Evolutionary conservation across 2,113 vertebrate genomes (phyloP).

Genomic region (Oreamnos americanus): DNA sequence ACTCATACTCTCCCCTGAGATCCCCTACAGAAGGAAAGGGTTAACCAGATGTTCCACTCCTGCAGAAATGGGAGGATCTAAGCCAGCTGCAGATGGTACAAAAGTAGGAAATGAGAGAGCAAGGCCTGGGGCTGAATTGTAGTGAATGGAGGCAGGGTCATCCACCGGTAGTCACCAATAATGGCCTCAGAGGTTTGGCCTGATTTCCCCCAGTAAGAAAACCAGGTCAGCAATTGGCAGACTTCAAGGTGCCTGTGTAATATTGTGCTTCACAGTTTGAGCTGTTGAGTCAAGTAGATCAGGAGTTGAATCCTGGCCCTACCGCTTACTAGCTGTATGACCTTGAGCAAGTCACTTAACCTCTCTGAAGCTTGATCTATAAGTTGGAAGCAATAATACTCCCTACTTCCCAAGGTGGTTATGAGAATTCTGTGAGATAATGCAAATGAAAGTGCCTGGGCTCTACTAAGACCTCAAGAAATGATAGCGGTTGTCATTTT

Average conservation of each 20-base stretch:
- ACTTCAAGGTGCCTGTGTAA: not conserved
- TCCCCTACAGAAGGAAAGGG: constrained; percentile 50
- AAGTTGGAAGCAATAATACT: not conserved
- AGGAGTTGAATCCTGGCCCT: not conserved
- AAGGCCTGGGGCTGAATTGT: not conserved
- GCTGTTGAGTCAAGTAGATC: not conserved
- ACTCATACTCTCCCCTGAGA: constrained; percentile 50
- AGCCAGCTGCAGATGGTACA: constrained; percentile 35
- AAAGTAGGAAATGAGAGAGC: not conserved
- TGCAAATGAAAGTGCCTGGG: not conserved
- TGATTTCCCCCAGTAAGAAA: not conserved
- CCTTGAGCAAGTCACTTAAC: not conserved
- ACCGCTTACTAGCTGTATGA: not conserved
- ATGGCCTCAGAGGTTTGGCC: not conserved
- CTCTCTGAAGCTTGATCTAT: not conserved
- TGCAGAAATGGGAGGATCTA: not conserved
- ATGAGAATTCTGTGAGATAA: constrained; percentile 13
- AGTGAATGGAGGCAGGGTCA: not conserved
- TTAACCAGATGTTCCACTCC: constrained; percentile 51
- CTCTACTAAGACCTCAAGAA: constrained; percentile 10
- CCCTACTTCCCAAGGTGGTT: not conserved
- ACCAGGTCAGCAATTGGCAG: not conserved
- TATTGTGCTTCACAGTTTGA: not conserved
- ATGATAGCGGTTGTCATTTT: constrained; percentile 6
- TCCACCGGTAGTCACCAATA: not conserved